Percentiles rank a stretch among this genome's conserved stretches.
These are phyloP conservation scores for Probaryconus sp. DNA, from an alignment of 1,140 invertebrate species.

Conservation along the genomic window DNA sequence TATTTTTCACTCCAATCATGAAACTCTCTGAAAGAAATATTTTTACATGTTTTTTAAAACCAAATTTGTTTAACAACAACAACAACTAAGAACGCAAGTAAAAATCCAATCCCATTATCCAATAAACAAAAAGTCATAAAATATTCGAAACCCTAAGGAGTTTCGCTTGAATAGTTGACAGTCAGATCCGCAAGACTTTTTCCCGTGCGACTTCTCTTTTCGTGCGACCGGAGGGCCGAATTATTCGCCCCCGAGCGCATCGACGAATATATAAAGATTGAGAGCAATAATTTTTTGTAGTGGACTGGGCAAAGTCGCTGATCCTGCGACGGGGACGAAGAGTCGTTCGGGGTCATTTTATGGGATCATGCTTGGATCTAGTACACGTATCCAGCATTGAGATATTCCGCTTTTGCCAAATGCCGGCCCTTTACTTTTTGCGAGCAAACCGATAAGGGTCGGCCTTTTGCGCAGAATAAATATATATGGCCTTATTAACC, in stretches of 20 bases:
- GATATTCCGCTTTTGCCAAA: constrained; percentile 67
- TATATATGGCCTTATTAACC: constrained; percentile 76
- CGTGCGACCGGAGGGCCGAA: constrained; percentile 63
- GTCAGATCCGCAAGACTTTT: constrained; percentile 59
- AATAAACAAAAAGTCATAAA: constrained; percentile 60
- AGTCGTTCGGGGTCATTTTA: constrained; percentile 74
- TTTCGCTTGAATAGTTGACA: constrained; percentile 52
- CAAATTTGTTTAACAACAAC: no score
- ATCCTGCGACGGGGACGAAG: constrained; percentile 60
- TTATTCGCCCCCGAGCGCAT: constrained; percentile 67
- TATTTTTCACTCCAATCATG: no score
- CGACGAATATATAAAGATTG: constrained; percentile 74
- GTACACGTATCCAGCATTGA: constrained; percentile 68
- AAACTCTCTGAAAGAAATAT: no score
- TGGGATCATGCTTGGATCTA: constrained; percentile 72
- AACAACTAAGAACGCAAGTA: neutral
- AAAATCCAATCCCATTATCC: constrained; percentile 20
- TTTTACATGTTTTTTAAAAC: no score
- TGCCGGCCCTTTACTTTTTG: constrained; percentile 60
- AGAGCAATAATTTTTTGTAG: constrained; percentile 76
- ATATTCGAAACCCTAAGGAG: constrained; percentile 58
- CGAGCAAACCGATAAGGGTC: constrained; percentile 62
- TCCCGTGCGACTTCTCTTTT: constrained; percentile 57
- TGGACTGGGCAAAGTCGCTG: constrained; percentile 47
- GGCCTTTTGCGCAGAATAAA: constrained; percentile 70